Evolutionary conservation across 2,888 invertebrate genomes (phyloP).

Genomic region (Nemotelus pantherinus): DNA sequence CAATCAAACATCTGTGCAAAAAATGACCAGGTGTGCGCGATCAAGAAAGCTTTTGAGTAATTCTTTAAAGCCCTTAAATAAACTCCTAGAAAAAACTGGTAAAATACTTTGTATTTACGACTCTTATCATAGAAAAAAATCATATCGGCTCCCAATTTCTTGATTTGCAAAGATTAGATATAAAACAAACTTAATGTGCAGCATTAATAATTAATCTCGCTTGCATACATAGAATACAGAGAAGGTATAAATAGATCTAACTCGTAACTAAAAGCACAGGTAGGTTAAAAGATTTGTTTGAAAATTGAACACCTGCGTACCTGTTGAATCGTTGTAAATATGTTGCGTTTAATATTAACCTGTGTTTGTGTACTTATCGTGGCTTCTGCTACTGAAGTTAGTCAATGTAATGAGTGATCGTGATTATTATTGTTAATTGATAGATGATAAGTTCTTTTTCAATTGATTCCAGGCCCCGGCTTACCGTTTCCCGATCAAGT

Average conservation of each 20-base stretch:
- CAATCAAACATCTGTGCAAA: too few relatives aligned
- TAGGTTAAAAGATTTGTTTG: not conserved
- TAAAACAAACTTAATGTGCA: too few relatives aligned
- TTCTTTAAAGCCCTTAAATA: too few relatives aligned
- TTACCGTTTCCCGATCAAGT: constrained; percentile 16
- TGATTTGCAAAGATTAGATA: too few relatives aligned
- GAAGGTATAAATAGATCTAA: constrained; percentile 32
- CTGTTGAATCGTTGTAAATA: not conserved
- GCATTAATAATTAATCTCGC: too few relatives aligned
- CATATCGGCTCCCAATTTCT: too few relatives aligned
- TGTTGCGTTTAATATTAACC: constrained; percentile 17
- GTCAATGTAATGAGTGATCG: constrained; percentile 8
- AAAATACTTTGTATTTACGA: too few relatives aligned
- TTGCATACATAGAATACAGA: constrained; percentile 3
- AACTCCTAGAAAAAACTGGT: too few relatives aligned
- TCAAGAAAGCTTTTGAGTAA: too few relatives aligned
- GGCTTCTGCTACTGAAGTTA: constrained; percentile 27
- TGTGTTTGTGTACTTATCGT: not conserved
- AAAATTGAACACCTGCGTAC: constrained; percentile 10
- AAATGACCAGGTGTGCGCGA: too few relatives aligned
- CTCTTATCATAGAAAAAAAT: too few relatives aligned
- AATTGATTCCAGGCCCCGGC: not conserved
- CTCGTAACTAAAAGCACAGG: too few relatives aligned
- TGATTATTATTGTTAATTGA: not conserved
- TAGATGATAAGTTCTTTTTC: not conserved